Percentiles rank a stretch among this genome's conserved stretches.
Conservation (phyloP, 92 coral and sea anemone species). For the Paramuricea clavata region DNA sequence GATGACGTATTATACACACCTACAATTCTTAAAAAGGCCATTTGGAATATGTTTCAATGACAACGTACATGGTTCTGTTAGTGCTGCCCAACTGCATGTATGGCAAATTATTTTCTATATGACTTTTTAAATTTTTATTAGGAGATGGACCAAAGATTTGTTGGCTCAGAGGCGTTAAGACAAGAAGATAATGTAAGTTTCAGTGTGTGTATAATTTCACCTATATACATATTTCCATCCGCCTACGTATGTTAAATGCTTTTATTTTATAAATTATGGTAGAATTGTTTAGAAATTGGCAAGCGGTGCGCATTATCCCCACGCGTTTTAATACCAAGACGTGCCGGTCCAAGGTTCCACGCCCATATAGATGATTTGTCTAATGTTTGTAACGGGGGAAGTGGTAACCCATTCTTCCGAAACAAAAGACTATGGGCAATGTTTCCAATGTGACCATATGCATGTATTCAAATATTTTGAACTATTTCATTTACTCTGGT, state of each 20-base stretch:
- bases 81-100: too few relatives aligned
- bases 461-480: too few relatives aligned
- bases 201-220: neutral
- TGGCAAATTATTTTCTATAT: neutral
- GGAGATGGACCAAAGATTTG: neutral
- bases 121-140: neutral
- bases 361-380: neutral
- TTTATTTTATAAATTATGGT: too few relatives aligned
- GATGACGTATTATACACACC: too few relatives aligned
- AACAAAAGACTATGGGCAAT: neutral
- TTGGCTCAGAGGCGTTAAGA: neutral
- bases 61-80: too few relatives aligned
- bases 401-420: neutral
- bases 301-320: neutral
- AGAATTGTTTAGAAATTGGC: neutral
- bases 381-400: neutral
- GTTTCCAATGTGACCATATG: too few relatives aligned
- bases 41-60: too few relatives aligned
- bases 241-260: neutral
- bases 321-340: neutral
- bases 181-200: neutral
- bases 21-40: too few relatives aligned
- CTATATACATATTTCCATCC: neutral
- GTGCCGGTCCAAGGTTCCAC: neutral
- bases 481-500: too few relatives aligned